These are phyloP conservation scores for Sericinus montela DNA, from an alignment of 2,888 invertebrate species.

Conservation along the genomic window DNA sequence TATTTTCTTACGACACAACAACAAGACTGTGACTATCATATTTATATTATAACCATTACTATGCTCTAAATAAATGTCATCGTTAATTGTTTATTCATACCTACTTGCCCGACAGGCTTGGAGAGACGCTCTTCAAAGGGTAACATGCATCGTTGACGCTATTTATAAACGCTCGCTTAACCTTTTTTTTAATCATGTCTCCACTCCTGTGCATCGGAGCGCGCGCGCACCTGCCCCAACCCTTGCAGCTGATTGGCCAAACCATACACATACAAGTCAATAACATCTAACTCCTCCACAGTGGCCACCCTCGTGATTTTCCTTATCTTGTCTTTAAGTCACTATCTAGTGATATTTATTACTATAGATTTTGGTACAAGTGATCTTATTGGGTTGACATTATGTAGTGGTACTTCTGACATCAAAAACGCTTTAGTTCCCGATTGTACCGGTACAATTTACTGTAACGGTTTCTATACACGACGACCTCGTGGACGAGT, in stretches of 20 bases:
- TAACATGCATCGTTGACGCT: slow-evolving; percentile 62
- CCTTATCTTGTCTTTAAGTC: slow-evolving; percentile 43
- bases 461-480: too few species aligned
- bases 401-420: slow-evolving; percentile 1
- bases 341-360: slow-evolving; percentile 3
- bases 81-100: slow-evolving; percentile 17
- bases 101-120: slow-evolving; percentile 30
- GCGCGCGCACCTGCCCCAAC: slow-evolving; percentile 52
- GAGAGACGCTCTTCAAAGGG: slow-evolving; percentile 48
- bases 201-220: slow-evolving; percentile 44
- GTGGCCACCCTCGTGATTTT: slow-evolving; percentile 55
- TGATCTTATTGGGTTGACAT: not conserved
- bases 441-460: too few species aligned
- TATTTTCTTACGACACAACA: too few species aligned
- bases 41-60: not conserved
- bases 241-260: slow-evolving; percentile 54
- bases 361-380: slow-evolving; percentile 6
- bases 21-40: too few species aligned
- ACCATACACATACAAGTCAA: slow-evolving; percentile 46
- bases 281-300: slow-evolving; percentile 50
- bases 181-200: slow-evolving; percentile 39
- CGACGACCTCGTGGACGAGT: too few species aligned
- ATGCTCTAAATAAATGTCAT: slow-evolving; percentile 4
- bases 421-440: slow-evolving; percentile 9
- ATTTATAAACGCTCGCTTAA: slow-evolving; percentile 65